Percentiles rank a stretch among this genome's conserved stretches.
Evolutionary conservation across 92 coral and sea anemone genomes (phyloP).

Genomic region (Siderastrea siderea): DNA sequence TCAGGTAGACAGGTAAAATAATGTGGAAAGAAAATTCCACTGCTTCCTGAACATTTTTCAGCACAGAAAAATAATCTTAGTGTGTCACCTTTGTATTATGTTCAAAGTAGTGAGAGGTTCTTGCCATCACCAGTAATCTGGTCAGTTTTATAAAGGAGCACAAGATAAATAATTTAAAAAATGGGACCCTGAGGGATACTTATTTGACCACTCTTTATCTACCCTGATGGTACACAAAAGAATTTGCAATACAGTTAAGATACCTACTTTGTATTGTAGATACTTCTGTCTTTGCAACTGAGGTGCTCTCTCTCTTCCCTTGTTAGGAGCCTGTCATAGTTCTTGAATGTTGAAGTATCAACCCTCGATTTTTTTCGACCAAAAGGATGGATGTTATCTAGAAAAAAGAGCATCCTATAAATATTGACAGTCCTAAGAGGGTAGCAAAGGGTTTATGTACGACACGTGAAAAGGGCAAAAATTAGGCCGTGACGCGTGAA

Average conservation of each 20-base stretch:
- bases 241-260: neutral
- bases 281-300: constrained; percentile 2
- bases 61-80: neutral
- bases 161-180: neutral
- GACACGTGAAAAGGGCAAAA: neutral
- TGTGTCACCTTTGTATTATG: neutral
- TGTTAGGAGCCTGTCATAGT: constrained; percentile 6
- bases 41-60: no score
- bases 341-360: neutral
- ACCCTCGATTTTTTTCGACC: neutral
- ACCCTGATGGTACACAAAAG: neutral
- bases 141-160: neutral
- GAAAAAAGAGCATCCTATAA: neutral
- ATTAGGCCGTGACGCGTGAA: no score
- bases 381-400: neutral
- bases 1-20: no score
- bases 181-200: neutral
- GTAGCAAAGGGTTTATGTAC: neutral
- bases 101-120: neutral
- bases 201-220: neutral
- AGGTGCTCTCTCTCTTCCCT: constrained; percentile 12
- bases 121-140: neutral
- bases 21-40: no score
- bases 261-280: constrained; percentile 29
- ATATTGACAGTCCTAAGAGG: constrained; percentile 5